Base-by-base conservation (phyloP, 2,113 vertebrate species). In the Gavialis gangeticus region DNA sequence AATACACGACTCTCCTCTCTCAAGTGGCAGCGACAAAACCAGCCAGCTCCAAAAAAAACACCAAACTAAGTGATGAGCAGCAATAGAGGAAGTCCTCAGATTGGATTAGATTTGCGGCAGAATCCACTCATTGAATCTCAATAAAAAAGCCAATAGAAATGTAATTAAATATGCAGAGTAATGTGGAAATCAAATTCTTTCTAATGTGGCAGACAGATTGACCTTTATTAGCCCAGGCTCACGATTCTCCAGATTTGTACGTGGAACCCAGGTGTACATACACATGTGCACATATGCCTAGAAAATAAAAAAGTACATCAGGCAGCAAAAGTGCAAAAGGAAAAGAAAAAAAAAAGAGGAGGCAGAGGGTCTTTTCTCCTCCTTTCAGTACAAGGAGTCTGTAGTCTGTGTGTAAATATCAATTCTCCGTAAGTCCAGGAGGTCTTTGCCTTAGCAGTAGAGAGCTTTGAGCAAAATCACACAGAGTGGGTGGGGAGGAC, bases 251-350 rank as follows among this genome's bases (percentile, higher is more conserved):
- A 58, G 67, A 92, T 95, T 92, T 94, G 66, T 80, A 82, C 87
- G 66, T 71, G 88, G 89, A 96, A 93, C 87, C 79, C 3, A 1
- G 46, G 62, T 84, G 75, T 90, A 92, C 90, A 92, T 93, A 80
- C 90, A 94, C 92, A 95, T 87, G 56, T 1, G 24, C 17, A 54
- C 62, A 77, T 89, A 80, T 92, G n/a, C 95, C 89, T 88, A 62
- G 79, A 86, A 97, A 97, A 93, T 88, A 89, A 77, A 87, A 92
- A 59, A 2, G 0, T 80, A 6, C 69, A 87, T 46, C 13, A 54
- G 58, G 37, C 73, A 64, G 83, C 2, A 18, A 25, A 10, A 7
- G 58, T 9, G 16, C 21, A 25, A 22, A 75, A 78, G 13, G 16
- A 62, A 4, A 69, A 75, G 5, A 14, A n/a, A 84, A 58, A 58